These are phyloP conservation scores for Pongo pygmaeus DNA, from an alignment of 2,113 vertebrate genomes.

Conservation along the genomic window DNA sequence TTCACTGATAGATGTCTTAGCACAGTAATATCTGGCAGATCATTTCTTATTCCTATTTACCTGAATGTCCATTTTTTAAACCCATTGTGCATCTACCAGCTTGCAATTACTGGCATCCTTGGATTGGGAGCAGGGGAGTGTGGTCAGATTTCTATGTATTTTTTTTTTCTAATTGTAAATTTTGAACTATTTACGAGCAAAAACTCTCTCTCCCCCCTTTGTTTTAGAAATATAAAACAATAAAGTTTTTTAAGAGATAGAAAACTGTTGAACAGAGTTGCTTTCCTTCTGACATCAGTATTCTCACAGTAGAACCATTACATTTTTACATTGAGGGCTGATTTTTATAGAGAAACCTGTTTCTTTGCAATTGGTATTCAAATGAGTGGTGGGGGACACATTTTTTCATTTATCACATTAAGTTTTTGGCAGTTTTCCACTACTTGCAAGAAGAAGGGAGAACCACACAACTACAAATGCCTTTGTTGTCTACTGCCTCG, in stretches of 20 bases:
- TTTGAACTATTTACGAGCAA: not conserved
- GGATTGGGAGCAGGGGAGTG: not conserved
- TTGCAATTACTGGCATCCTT: not conserved
- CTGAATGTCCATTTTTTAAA: not conserved
- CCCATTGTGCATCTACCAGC: not conserved
- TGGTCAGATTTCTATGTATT: not conserved
- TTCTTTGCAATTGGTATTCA: not conserved
- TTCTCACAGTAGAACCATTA: not conserved
- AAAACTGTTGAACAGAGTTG: not conserved
- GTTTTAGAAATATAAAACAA: not conserved
- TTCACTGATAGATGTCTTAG: not conserved
- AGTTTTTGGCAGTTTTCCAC: conserved; percentile 7
- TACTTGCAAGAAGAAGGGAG: not conserved
- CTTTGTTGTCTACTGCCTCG: not conserved
- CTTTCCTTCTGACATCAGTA: not conserved
- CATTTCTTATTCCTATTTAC: not conserved
- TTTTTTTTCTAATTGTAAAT: not conserved
- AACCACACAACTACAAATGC: not conserved
- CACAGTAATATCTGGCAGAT: not conserved
- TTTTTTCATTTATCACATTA: not conserved
- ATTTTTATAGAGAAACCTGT: conserved; percentile 24
- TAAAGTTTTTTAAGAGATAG: not conserved
- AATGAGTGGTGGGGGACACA: not conserved
- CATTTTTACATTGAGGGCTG: not conserved
- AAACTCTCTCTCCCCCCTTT: not conserved